Evolutionary conservation across 2,888 invertebrate genomes (phyloP).

Genomic region (Lasioglossum zephyrum): DNA sequence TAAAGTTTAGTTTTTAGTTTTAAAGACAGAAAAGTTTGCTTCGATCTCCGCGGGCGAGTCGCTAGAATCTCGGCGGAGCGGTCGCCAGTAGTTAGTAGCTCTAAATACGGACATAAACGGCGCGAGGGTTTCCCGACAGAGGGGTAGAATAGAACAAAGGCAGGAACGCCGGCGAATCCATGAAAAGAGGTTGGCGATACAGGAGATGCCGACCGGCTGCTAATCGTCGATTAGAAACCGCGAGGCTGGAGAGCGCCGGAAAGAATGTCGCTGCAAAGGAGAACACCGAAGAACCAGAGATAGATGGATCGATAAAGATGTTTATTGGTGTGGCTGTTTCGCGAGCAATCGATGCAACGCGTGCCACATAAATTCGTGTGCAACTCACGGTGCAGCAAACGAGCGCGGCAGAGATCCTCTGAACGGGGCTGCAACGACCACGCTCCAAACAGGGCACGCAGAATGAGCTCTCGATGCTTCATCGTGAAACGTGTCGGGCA

Average conservation of each 20-base stretch:
- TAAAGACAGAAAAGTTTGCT: not conserved
- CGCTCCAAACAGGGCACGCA: conserved; percentile 8
- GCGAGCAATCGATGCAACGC: conserved; percentile 58
- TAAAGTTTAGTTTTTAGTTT: too few relatives aligned
- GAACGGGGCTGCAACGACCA: conserved; percentile 6
- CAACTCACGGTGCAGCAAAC: conserved; percentile 47
- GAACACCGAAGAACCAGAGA: conserved; percentile 31
- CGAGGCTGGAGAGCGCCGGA: conserved; percentile 14
- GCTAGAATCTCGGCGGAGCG: not conserved
- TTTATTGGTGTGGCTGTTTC: conserved; percentile 54
- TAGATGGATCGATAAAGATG: conserved; percentile 60
- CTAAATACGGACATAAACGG: conserved; percentile 19
- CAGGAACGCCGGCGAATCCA: not conserved
- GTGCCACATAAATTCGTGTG: conserved; percentile 63
- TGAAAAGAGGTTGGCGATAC: conserved; percentile 11
- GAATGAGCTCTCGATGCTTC: conserved; percentile 1
- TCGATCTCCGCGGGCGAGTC: not conserved
- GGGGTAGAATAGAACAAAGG: not conserved
- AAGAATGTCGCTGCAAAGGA: conserved; percentile 50
- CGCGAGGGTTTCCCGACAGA: not conserved
- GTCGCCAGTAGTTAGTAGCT: not conserved
- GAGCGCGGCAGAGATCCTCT: conserved; percentile 41
- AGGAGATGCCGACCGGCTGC: conserved; percentile 30
- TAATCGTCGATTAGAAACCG: conserved; percentile 63
- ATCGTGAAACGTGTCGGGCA: not conserved